A percentile compares a stretch with the other conserved stretches of the same genome.
These are phyloP conservation scores for Acanthosepion pharaonis DNA, from an alignment of 2,888 invertebrate species.

Conservation along the genomic window DNA sequence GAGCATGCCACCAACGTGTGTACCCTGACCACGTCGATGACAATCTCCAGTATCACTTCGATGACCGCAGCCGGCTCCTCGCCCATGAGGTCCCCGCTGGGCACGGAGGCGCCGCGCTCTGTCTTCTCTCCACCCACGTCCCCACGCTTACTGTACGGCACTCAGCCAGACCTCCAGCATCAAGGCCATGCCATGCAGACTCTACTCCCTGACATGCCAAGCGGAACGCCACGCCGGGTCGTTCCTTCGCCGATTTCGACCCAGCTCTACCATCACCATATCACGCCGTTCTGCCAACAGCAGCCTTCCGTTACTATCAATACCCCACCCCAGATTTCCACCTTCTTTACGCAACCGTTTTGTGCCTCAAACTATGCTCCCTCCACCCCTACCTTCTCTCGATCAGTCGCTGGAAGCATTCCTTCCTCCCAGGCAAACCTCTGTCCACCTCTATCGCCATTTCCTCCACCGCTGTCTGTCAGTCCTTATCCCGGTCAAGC, in stretches of 20 bases:
- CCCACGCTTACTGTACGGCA: conserved; percentile 58
- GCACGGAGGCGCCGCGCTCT: conserved; percentile 43
- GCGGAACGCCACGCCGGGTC: conserved; percentile 54
- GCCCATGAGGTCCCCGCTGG: conserved; percentile 51
- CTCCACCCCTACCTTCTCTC: conserved; percentile 48
- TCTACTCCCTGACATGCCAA: conserved; percentile 54
- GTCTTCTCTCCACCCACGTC: conserved; percentile 79
- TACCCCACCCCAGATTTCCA: conserved; percentile 48
- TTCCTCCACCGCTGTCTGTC: conserved; percentile 53
- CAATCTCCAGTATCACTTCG: conserved; percentile 67
- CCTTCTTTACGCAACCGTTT: conserved; percentile 48
- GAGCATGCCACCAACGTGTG: conserved; percentile 51
- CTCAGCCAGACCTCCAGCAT: neutral
- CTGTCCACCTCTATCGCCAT: conserved; percentile 51
- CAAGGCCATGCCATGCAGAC: conserved; percentile 49
- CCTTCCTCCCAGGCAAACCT: conserved; percentile 56
- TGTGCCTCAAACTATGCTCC: conserved; percentile 49
- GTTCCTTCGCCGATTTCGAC: conserved; percentile 57
- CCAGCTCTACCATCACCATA: conserved; percentile 57
- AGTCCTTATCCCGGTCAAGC: conserved; percentile 78
- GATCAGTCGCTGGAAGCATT: conserved; percentile 53
- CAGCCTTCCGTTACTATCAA: conserved; percentile 24
- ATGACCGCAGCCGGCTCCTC: conserved; percentile 63
- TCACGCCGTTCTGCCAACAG: conserved; percentile 50
- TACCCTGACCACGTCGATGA: conserved; percentile 62